Base-by-base conservation (phyloP, 2,888 invertebrate genomes). In the Andrena minutula region DNA sequence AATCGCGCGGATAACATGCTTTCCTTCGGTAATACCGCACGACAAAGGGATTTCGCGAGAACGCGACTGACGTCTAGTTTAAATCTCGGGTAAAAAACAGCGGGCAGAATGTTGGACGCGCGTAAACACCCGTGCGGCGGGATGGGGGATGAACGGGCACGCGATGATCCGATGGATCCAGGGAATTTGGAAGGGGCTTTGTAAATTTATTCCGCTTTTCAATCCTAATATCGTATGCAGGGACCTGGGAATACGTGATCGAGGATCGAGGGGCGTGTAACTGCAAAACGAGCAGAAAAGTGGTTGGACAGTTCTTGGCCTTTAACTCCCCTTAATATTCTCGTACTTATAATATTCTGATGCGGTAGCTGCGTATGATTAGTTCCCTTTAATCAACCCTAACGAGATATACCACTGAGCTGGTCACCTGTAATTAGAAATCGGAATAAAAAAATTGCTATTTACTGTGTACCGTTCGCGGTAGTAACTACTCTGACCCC, bases 1-100 rank as follows among this genome's bases (percentile, higher is more conserved):
- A 84, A 86, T 82, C 84, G 80, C 58, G 41, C 65, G 75, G 79
- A 83, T 84, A 84, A 84, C 80, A 64, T 26, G 83, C 72, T 83
- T 80, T 83, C 68, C 83, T 84, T 80, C 69, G 80, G 64, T 83
- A 79, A 83, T 83, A 28, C 84, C 78, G 66, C 53, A 30, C 75
- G 83, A 79, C 83, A 79, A 83, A 83, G 71, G 83, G 83, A 83
- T 83, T 83, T 83, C 64, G 35, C 69, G 64, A 65, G 72, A 12
- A 79, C 32, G 51, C 73, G 74, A 65, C 82, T 82, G 82, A 76
- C 83, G 53, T 75, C 65, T 73, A 66, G 75, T 83, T 83, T 84
- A 83, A 78, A 75, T 58, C 71, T 83, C 71, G 53, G 26, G 12
- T 23, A 35, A 32, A 70, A 74, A 70, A 75, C 35, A 53, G 51